Conservation (phyloP, 2,113 vertebrate genomes). For the Peromyscus maniculatus region DNA sequence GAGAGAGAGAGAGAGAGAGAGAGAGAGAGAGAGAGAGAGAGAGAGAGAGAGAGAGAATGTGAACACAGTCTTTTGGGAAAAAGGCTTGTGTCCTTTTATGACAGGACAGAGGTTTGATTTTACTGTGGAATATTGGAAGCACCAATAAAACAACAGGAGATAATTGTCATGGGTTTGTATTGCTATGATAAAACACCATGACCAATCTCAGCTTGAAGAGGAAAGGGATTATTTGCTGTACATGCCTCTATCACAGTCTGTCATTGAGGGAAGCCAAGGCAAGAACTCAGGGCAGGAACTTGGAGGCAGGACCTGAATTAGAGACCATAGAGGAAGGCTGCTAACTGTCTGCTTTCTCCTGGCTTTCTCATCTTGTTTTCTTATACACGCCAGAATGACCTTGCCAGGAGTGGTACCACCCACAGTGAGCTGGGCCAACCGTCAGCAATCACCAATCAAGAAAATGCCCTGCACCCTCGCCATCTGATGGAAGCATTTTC, state of each 20-base stretch:
- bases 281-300: not conserved
- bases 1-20: not conserved
- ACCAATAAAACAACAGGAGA: not conserved
- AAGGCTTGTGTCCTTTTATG: not conserved
- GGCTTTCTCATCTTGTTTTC: not conserved
- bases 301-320: not conserved
- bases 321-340: not conserved
- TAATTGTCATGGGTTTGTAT: not conserved
- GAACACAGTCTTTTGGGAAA: not conserved
- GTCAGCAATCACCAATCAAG: not conserved
- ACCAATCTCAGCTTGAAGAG: not conserved
- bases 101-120: not conserved
- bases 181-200: not conserved
- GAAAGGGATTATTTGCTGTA: not conserved
- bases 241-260: not conserved
- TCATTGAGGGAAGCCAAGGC: not conserved
- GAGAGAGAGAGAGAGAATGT: not conserved
- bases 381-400: not conserved
- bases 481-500: not conserved
- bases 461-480: not conserved
- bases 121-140: not conserved
- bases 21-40: not conserved
- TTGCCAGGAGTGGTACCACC: not conserved
- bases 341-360: not conserved
- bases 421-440: not conserved